Base-by-base conservation (phyloP, 2,113 vertebrate species). In the Emydura subglobosa region DNA sequence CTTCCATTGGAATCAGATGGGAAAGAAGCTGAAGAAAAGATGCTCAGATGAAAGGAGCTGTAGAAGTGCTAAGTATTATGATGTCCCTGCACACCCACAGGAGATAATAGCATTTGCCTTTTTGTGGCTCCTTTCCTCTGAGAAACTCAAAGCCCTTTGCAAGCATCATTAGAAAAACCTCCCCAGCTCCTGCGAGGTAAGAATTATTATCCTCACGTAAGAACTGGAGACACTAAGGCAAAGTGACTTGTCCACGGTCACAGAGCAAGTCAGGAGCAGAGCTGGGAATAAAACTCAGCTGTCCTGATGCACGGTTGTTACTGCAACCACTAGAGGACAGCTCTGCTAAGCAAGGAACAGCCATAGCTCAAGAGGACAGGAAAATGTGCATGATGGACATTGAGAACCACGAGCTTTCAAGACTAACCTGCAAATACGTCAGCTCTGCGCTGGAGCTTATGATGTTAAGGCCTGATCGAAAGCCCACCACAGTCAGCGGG, bases 261-360 rank as follows among this genome's bases (percentile, higher is more conserved):
- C 83, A 39, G n/a, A 83, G 55, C 27, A 83, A 88, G 49, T 22
- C 47, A 92, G 85, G 24, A 88, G 79, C 44, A 93, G 83, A 39
- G 39, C 47, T 82, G 54, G 16, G 65, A 88, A 87, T 88, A 76
- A 50, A 94, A 93, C 6, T 7, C 34, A 76, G 24, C 80, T 59
- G 27, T 93, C 84, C 86, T 87, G 76, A 80, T n/a, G 82, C 57
- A 11, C 50, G 83, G 27, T 42, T 95, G 42, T 95, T 89, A 39
- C 81, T 59, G 47, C 29, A 65, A 83, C 51, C 5, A 5, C 47
- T 90, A 85, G 10, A 86, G 22, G 95, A 93, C 31, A 85, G 34
- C 19, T 84, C 78, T 88, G 9, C 21, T 86, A n/a, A 84, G 61
- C 13, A 89, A 89, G 44, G 91, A 92, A 86, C 68, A 85, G 86